These are phyloP conservation scores for Synanthedon myopaeformis DNA, from an alignment of 2,888 invertebrate species.

Conservation along the genomic window DNA sequence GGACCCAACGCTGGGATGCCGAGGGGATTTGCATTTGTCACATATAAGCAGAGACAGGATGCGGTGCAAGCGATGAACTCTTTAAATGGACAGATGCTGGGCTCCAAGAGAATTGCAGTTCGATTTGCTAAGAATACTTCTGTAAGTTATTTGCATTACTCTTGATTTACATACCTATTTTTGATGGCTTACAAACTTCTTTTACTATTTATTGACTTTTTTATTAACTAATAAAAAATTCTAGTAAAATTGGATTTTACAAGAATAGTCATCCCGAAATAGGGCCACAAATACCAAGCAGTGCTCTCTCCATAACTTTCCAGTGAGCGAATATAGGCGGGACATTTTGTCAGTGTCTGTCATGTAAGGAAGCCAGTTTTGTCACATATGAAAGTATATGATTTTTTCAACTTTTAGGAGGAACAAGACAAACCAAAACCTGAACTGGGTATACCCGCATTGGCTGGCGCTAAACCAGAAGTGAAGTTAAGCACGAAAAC, in stretches of 20 bases:
- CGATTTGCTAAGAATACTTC: slow-evolving; percentile 83
- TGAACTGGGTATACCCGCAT: slow-evolving; percentile 80
- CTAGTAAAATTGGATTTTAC: too few species aligned
- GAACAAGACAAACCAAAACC: slow-evolving; percentile 81
- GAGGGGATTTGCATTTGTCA: slow-evolving; percentile 93
- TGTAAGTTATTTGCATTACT: slow-evolving; percentile 19
- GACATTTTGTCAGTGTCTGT: too few species aligned
- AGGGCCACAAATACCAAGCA: too few species aligned
- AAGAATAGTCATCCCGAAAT: too few species aligned
- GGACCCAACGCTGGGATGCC: slow-evolving; percentile 91
- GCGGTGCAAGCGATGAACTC: slow-evolving; percentile 79
- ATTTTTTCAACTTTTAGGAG: slow-evolving; percentile 66
- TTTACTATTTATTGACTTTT: too few species aligned
- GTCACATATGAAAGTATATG: not conserved
- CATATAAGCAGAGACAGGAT: slow-evolving; percentile 77
- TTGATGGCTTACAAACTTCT: not conserved
- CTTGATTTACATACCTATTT: too few species aligned
- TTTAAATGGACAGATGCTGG: slow-evolving; percentile 80
- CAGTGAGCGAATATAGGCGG: too few species aligned
- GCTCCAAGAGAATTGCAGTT: slow-evolving; percentile 81
- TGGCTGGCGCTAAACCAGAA: slow-evolving; percentile 75
- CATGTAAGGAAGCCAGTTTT: not conserved
- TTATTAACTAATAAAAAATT: too few species aligned
- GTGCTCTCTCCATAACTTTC: too few species aligned
- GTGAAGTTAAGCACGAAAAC: slow-evolving; percentile 79